phyloP scores from a whole-genome alignment of 2,888 invertebrate species.

The Ellobium chinense region DNA sequence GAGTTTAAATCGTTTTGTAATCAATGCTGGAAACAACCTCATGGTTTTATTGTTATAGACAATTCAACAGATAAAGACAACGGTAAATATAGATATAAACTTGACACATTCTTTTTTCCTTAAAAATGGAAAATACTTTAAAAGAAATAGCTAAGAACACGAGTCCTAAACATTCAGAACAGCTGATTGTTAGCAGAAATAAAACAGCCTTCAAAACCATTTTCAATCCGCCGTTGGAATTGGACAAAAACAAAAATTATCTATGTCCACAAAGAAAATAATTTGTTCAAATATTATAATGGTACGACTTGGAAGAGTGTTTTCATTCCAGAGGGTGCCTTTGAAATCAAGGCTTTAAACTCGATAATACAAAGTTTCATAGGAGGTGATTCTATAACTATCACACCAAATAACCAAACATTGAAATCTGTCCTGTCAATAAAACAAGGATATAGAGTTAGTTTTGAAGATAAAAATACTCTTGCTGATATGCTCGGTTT shows the following conservation, averaged over 20 bases:
- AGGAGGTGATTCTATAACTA: neutral
- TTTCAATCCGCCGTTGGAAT: neutral
- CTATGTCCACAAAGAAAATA: neutral
- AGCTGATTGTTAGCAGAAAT: neutral
- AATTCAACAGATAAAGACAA: neutral
- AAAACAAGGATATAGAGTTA: slow-evolving; percentile 13
- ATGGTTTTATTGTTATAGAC: neutral
- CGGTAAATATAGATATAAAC: neutral
- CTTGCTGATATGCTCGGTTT: neutral
- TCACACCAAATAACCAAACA: neutral
- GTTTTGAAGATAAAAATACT: slow-evolving; percentile 18
- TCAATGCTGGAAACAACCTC: neutral
- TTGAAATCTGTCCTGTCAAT: slow-evolving; percentile 5
- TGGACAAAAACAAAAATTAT: neutral
- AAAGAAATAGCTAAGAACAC: neutral
- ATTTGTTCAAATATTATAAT: neutral
- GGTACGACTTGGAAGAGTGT: too few relatives aligned
- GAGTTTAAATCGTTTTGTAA: slow-evolving; percentile 8
- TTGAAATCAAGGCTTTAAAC: slow-evolving; percentile 4
- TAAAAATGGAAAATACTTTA: neutral
- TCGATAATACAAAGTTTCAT: neutral
- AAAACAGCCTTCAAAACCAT: neutral
- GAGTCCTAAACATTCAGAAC: neutral
- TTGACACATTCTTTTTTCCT: neutral
- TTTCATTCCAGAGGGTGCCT: neutral